Base-by-base conservation (phyloP, 37 sponge, comb jelly and placozoan species). In the Corticium candelabrum region DNA sequence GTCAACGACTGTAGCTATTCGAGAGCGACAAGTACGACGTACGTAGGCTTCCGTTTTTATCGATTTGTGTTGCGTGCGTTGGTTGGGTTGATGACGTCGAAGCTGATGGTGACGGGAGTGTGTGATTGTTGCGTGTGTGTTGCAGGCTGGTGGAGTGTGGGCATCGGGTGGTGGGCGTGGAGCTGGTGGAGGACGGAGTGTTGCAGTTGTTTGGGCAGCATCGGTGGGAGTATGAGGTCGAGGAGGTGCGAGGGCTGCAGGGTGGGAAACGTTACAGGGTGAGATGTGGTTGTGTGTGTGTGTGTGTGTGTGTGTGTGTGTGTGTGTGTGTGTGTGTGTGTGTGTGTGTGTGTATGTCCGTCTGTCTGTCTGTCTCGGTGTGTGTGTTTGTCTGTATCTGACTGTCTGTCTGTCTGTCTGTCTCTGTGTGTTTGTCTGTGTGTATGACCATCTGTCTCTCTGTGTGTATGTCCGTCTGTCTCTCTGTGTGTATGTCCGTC, bases 271-370 rank as follows among this genome's bases (percentile, higher is more conserved):
- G n/a, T n/a, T n/a, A n/a, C n/a, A n/a, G n/a, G n/a, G n/a, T n/a
- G n/a, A n/a, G n/a, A n/a, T 32, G 36, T 67, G 36, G 56, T 2
- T 67, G 36, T 78, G 68, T 4, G 2, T 67, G 68, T 78, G 79
- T 67, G 68, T 67, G 68, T 67, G 68, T 37, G 39, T 67, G 68
- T 78, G 68, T 67, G 68, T 37, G 68, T 56, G 68, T 37, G 68
- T 78, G 79, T 43, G 41, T 56, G 34, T 40, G 41, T 5, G 3
- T 78, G 35, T 2, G 68, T 30, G 37, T 43, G 2, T 69, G 79
- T 31, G 31, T 1, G 4, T 69, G 73, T 80, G 81, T 39, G 69
- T 7, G 69, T 35, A 21, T 34, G 2, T 68, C 39, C 7, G 37
- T 68, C n/a, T n/a, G n/a, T n/a, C n/a, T n/a, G n/a, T n/a, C n/a